phyloP scores from a whole-genome alignment of 2,797 vertebrate species.

The Acanthis flammea region DNA sequence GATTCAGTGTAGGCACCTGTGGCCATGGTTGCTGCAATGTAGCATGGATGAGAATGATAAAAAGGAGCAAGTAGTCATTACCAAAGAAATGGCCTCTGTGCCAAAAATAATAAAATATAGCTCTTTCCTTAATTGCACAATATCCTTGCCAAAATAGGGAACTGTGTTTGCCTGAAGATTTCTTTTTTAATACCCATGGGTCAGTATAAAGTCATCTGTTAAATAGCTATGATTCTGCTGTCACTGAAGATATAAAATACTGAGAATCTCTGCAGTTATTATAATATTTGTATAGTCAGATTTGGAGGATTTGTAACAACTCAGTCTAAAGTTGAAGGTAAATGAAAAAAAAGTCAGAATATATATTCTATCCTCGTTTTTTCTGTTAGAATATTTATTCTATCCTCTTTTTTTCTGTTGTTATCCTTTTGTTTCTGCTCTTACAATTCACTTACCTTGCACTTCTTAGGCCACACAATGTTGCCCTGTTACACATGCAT shows the following conservation, averaged over 20 bases:
- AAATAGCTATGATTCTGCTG: background rate
- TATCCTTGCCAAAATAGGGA: background rate
- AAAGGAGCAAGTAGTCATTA: background rate
- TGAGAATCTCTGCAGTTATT: background rate
- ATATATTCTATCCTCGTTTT: background rate
- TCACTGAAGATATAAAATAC: background rate
- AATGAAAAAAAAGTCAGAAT: background rate
- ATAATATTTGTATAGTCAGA: background rate
- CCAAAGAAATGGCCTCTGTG: background rate
- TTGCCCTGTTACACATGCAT: background rate
- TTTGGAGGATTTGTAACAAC: background rate
- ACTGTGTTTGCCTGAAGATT: background rate
- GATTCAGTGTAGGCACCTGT: background rate
- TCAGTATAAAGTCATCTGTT: background rate
- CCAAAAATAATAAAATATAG: slow-evolving; percentile 15
- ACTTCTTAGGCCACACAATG: background rate
- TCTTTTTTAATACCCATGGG: background rate
- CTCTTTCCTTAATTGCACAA: background rate
- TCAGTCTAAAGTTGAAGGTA: background rate
- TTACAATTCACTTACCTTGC: background rate
- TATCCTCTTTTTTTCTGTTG: background rate
- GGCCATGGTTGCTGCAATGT: background rate
- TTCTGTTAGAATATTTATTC: background rate
- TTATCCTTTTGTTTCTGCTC: background rate
- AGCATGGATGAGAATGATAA: background rate